Evolutionary conservation across 2,113 vertebrate genomes (phyloP), one percentile per base, ranked within the genome.

Genomic region (Colossoma macropomum): DNA sequence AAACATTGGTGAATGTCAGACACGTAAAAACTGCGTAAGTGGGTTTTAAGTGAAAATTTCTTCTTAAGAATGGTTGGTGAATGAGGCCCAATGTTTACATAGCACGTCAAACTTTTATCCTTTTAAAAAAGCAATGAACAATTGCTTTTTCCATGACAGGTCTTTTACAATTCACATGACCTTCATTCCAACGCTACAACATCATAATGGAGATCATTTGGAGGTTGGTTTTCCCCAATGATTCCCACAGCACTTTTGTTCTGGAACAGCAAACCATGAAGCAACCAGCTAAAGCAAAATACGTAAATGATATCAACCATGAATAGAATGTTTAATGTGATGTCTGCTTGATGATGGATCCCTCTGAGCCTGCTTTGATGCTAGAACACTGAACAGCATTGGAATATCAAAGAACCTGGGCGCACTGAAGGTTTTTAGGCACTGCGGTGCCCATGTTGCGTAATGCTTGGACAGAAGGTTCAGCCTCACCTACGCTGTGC

Each of bases 381-480:
- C 34, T 59, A 3, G 7, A 54, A 25, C n/a, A 70, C 54, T 41
- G 68, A 71, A 71, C 19, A 45, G 66, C 2, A 70, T 45, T 80
- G n/a, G 25, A 60, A 23, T 71, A 72, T 45, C 52, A 80, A 72
- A 72, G 17, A 80, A 48, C 32, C 32, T 54, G n/a, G 50, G n/a
- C 23, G 1, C 21, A 34, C 28, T 30, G 16, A 71, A 0, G 28
- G 8, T 1, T 32, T 19, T 71, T 68, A n/a, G 34, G 45, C 45
- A 1, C 17, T 73, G 75, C 54, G 45, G 77, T 38, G 60, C 17
- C 70, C 71, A 38, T 56, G 66, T 52, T 85, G n/a, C 8, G 19
- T 80, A 72, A 85, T n/a, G 54, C 73, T 70, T 32, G 15, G 17
- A 71, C 59, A 56, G 60, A 68, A 71, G 34, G 28, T 25, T 28